A percentile compares a stretch with the other conserved stretches of the same genome.
phyloP scores from a whole-genome alignment of 2,888 invertebrate genomes.

The Barypeithes pellucidus region DNA sequence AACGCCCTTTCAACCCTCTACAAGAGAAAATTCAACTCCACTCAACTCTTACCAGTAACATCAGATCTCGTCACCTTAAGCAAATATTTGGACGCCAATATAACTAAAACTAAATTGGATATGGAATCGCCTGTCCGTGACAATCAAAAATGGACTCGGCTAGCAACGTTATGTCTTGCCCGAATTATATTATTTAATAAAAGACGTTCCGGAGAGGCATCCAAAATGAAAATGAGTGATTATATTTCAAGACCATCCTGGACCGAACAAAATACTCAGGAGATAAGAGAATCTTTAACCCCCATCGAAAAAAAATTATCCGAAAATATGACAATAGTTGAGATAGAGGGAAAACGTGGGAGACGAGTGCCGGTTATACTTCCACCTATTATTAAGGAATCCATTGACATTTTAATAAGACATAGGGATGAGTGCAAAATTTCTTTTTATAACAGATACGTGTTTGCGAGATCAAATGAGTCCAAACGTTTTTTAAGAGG shows the following conservation, averaged over 20 bases:
- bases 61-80: constrained; percentile 52
- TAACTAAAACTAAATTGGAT: constrained; percentile 28
- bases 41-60: constrained; percentile 54
- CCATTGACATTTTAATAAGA: constrained; percentile 11
- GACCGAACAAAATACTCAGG: constrained; percentile 48
- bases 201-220: constrained; percentile 54
- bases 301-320: constrained; percentile 51
- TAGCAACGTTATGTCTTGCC: constrained; percentile 38
- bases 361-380: constrained; percentile 53
- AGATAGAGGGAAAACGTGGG: constrained; percentile 50
- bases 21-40: constrained; percentile 42
- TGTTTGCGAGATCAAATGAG: constrained; percentile 48
- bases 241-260: constrained; percentile 48
- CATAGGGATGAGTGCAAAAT: constrained; percentile 12
- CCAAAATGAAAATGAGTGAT: constrained; percentile 51
- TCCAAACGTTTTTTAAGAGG: constrained; percentile 46
- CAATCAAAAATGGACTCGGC: constrained; percentile 27
- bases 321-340: constrained; percentile 42
- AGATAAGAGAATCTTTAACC: constrained; percentile 48
- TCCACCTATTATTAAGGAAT: constrained; percentile 19
- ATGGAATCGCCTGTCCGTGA: neutral
- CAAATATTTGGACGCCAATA: constrained; percentile 46
- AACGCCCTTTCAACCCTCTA: constrained; percentile 53
- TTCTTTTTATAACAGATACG: constrained; percentile 39
- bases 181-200: constrained; percentile 56